These are phyloP conservation scores for Lepilemur ruficaudatus DNA, from an alignment of 2,797 vertebrate species.

Conservation along the genomic window DNA sequence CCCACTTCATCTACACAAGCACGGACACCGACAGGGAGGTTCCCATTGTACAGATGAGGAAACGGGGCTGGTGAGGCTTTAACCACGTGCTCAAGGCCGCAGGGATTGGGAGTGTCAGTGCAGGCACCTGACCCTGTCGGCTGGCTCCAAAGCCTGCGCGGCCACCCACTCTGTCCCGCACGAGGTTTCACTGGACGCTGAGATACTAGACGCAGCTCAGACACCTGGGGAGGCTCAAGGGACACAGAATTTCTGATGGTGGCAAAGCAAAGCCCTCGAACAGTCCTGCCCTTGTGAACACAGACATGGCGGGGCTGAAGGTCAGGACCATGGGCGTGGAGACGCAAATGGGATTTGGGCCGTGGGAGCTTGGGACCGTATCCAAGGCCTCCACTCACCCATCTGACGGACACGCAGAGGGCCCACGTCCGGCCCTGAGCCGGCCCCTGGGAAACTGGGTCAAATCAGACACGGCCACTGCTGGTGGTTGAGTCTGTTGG, in stretches of 20 bases:
- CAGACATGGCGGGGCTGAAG: background rate
- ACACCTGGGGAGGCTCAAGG: background rate
- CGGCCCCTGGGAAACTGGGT: no score
- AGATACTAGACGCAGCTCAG: background rate
- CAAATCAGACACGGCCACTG: background rate
- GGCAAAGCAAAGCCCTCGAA: background rate
- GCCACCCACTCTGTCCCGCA: fast-evolving
- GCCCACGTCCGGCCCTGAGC: background rate
- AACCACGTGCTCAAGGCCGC: background rate
- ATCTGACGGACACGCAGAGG: background rate
- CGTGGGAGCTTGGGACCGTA: background rate
- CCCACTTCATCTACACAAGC: background rate
- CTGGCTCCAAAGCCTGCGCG: background rate
- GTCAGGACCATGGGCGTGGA: background rate
- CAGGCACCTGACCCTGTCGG: background rate
- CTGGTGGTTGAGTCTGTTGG: background rate
- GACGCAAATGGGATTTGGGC: background rate
- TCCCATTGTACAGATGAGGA: background rate
- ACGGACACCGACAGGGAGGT: background rate
- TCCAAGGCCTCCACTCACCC: background rate
- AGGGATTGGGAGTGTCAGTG: fast-evolving
- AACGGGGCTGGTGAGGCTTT: no score
- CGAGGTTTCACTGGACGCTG: background rate
- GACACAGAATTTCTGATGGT: background rate
- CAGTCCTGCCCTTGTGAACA: background rate